A percentile compares a stretch with the other conserved stretches of the same genome.
Evolutionary conservation across 2,888 invertebrate species (phyloP).

Genomic region (Cosmia pyralina): DNA sequence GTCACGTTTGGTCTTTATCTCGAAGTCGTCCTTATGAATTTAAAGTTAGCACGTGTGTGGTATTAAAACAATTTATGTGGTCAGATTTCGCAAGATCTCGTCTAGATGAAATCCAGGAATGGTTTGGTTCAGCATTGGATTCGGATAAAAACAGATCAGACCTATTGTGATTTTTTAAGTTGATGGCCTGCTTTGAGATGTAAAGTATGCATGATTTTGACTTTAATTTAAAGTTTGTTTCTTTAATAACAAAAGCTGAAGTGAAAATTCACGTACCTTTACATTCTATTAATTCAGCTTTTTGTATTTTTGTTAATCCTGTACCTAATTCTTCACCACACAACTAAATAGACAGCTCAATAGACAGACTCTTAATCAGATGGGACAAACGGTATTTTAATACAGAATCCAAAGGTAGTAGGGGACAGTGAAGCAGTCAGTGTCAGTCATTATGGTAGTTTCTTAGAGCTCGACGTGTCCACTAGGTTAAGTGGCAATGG

Average conservation of each 20-base stretch:
- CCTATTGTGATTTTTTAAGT: neutral
- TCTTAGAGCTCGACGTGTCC: neutral
- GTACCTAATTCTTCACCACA: neutral
- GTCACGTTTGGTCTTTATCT: slow-evolving; percentile 59
- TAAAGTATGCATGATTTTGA: neutral
- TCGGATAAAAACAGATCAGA: neutral
- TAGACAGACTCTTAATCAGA: neutral
- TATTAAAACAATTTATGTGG: slow-evolving; percentile 43
- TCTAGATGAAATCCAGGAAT: neutral
- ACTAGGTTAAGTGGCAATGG: neutral
- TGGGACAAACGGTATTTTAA: neutral
- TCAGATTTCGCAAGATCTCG: slow-evolving; percentile 20
- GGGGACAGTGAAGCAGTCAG: neutral
- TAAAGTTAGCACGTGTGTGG: slow-evolving; percentile 56
- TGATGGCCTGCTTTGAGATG: neutral
- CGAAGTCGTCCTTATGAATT: slow-evolving; percentile 51
- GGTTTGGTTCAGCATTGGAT: neutral
- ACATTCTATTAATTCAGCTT: neutral
- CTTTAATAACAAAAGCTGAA: neutral
- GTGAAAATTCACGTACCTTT: neutral
- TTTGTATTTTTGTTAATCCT: neutral
- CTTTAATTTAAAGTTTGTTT: neutral
- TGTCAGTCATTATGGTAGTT: slow-evolving; percentile 8
- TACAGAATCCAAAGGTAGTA: neutral
- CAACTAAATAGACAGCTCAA: neutral